Evolutionary conservation across 2,797 vertebrate genomes (phyloP), one percentile per base, ranked within the genome.

Genomic region (Pseudomugil gertrudae): DNA sequence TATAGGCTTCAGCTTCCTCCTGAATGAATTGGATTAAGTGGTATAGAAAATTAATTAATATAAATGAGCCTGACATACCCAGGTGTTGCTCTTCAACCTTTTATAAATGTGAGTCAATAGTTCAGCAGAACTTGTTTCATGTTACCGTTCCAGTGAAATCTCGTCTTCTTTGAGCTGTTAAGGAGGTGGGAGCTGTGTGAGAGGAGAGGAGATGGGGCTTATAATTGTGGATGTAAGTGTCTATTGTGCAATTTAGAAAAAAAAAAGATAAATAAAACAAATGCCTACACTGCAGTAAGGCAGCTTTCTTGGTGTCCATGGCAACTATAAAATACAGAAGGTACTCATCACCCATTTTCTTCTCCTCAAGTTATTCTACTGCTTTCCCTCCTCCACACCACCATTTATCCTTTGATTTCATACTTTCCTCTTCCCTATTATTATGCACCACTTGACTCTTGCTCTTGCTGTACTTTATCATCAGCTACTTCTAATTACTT

Each of bases 301-400:
- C 85, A 85, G 86, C 84, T 89, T 92, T 87, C 84, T 89, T 87
- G 80, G 91, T 96, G 89, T 93, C 95, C 93, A 92, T 95, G 93
- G 95, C 91, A 96, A 96, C 95, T 72, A 77, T 66, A 66, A 90
- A 87, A 92, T 83, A 90, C 88, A 90, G 91, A 91, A 92, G 86
- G 87, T 88, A 84, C 80, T 90, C 74, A 69, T 76, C 85, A 78
- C 76, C 56, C 81, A 86, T 92, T 84, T 38, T 86, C 45, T 90
- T 86, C 78, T 65, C 61, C 57, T 76, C 63, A 65, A 72, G 64
- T 83, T 53, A 50, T 76, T 80, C 66, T 75, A 26, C 69, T 78
- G 76, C 68, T 68, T 52, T 69, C 66, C 80, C 76, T 72, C 61
- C 72, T 77, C 55, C 54, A 63, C 71, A 80, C 23, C 55, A 19